Evolutionary conservation across 2,888 invertebrate species (phyloP).

Genomic region (Eilema depressum): DNA sequence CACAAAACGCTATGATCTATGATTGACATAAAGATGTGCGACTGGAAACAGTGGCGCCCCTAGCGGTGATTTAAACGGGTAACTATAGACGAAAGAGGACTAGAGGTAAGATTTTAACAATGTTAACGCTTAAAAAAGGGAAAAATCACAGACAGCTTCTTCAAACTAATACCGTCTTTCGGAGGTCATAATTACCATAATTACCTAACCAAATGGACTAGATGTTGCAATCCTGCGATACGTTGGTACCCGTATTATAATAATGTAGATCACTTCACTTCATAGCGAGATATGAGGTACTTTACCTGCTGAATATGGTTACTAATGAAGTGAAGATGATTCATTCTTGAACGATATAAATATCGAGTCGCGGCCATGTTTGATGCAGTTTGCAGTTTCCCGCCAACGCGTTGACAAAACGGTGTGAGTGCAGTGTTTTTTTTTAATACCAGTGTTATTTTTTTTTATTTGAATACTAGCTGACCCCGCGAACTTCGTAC

Average conservation of each 20-base stretch:
- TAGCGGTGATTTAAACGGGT: no score
- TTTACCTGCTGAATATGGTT: background rate
- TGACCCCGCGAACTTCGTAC: no score
- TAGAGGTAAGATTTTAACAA: no score
- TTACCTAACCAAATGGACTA: no score
- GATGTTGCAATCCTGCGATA: background rate
- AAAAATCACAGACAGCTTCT: no score
- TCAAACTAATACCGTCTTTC: no score
- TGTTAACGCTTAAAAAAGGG: no score
- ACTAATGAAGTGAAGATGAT: slow-evolving; percentile 30
- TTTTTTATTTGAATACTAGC: background rate
- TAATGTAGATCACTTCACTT: background rate
- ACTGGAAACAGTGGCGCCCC: no score
- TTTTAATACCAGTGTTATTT: background rate
- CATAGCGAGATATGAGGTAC: background rate
- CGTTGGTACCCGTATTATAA: background rate
- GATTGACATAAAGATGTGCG: no score
- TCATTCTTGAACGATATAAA: slow-evolving; percentile 44
- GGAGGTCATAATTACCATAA: no score
- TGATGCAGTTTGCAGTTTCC: slow-evolving; percentile 27
- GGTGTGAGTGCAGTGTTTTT: slow-evolving; percentile 30
- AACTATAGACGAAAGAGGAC: no score
- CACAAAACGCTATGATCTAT: no score
- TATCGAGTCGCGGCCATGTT: slow-evolving; percentile 12
- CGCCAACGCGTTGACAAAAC: slow-evolving; percentile 23